A percentile compares a stretch with the other conserved stretches of the same genome.
These are phyloP conservation scores for Carettochelys insculpta DNA, from an alignment of 2,113 vertebrate species.

Conservation along the genomic window DNA sequence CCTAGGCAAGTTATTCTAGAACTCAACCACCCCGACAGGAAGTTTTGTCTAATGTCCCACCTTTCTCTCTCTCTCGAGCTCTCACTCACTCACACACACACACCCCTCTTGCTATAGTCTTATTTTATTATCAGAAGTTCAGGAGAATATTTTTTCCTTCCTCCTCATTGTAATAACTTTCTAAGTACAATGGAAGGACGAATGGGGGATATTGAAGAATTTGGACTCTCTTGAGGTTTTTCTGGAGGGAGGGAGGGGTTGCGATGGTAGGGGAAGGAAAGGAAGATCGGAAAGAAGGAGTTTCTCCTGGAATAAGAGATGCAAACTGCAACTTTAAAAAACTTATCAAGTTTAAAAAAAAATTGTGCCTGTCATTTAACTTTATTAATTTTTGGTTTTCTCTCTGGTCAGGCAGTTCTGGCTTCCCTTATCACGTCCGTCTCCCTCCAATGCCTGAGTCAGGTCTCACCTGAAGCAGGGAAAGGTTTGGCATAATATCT, in stretches of 20 bases:
- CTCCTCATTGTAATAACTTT: no score
- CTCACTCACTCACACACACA: no score
- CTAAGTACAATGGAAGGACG: neutral
- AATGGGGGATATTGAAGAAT: neutral
- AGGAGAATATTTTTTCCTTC: no score
- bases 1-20: no score
- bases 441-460: neutral
- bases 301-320: neutral
- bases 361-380: neutral
- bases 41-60: no score
- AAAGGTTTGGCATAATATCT: neutral
- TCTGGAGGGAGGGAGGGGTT: no score
- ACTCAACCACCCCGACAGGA: no score
- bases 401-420: neutral
- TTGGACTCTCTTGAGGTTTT: neutral
- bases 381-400: conserved; percentile 9
- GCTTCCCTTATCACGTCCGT: neutral
- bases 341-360: neutral
- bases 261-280: no score
- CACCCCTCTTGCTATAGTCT: no score
- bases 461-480: neutral
- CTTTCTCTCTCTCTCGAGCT: no score
- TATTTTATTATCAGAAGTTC: no score
- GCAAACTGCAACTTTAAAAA: neutral
- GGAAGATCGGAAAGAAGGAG: no score